Evolutionary conservation across 2,888 invertebrate species (phyloP).

Genomic region (Eupithecia centaureata): DNA sequence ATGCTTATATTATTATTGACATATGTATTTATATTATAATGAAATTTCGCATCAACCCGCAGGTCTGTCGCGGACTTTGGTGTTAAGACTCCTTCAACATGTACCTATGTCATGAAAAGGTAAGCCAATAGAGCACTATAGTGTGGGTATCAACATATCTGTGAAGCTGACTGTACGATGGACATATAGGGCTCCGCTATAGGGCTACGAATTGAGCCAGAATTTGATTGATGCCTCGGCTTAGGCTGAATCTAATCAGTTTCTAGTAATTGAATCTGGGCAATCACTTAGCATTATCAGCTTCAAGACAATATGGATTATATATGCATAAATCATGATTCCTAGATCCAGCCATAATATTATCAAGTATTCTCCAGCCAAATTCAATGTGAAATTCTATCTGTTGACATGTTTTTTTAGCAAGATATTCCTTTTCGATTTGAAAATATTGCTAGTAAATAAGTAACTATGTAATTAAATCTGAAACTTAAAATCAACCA

Average conservation of each 20-base stretch:
- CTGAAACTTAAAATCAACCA: too few relatives aligned
- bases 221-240: slow-evolving; percentile 50
- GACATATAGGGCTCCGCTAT: slow-evolving; percentile 1
- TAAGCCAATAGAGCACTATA: background rate
- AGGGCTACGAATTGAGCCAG: slow-evolving; percentile 15
- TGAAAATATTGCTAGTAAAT: too few relatives aligned
- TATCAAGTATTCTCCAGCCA: too few relatives aligned
- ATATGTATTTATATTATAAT: too few relatives aligned
- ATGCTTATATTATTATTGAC: too few relatives aligned
- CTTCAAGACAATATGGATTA: slow-evolving; percentile 17
- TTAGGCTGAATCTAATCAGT: slow-evolving; percentile 73
- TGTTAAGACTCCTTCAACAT: background rate
- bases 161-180: background rate
- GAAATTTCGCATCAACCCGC: background rate
- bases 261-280: slow-evolving; percentile 76
- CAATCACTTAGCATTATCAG: slow-evolving; percentile 63
- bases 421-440: too few relatives aligned
- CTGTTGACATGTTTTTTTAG: too few relatives aligned
- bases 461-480: too few relatives aligned
- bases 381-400: too few relatives aligned
- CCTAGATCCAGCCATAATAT: too few relatives aligned
- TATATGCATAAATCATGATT: background rate
- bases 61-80: background rate
- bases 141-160: background rate
- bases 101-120: background rate